Evolutionary conservation across 2,797 vertebrate genomes (phyloP).

Genomic region (Falco cherrug): DNA sequence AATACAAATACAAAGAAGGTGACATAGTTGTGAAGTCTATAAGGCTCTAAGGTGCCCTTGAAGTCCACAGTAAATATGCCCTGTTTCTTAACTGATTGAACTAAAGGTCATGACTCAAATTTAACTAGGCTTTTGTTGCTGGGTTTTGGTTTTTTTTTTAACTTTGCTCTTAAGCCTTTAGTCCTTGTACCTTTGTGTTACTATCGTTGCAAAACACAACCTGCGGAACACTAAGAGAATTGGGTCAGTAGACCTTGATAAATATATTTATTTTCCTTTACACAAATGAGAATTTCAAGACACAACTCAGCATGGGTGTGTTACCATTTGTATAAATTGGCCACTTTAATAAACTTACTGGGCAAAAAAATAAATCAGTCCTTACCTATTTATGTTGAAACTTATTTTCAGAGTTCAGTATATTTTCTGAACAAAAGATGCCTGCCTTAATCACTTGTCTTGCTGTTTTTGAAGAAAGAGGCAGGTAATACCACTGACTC

Average conservation of each 20-base stretch:
- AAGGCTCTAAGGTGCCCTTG: neutral
- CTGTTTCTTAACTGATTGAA: neutral
- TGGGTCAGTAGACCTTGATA: neutral
- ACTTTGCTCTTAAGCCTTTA: neutral
- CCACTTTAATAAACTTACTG: neutral
- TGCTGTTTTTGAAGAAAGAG: neutral
- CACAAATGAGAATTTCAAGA: neutral
- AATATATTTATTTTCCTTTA: neutral
- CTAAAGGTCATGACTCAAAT: neutral
- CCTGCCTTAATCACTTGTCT: neutral
- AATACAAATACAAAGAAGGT: neutral
- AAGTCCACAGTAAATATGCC: neutral
- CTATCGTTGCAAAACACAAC: neutral
- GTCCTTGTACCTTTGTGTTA: neutral
- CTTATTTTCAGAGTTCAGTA: neutral
- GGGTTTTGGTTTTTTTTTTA: neutral
- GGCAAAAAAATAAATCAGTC: neutral
- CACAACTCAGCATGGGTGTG: neutral
- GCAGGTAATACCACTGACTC: constrained; percentile 71
- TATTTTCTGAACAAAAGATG: neutral
- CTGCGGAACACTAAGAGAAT: neutral
- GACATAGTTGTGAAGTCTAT: neutral
- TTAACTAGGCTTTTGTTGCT: neutral
- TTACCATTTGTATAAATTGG: neutral
- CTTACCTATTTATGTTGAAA: neutral